A percentile compares a stretch with the other conserved stretches of the same genome.
phyloP scores from a whole-genome alignment of 2,113 vertebrate genomes.

The Deroptyus accipitrinus region DNA sequence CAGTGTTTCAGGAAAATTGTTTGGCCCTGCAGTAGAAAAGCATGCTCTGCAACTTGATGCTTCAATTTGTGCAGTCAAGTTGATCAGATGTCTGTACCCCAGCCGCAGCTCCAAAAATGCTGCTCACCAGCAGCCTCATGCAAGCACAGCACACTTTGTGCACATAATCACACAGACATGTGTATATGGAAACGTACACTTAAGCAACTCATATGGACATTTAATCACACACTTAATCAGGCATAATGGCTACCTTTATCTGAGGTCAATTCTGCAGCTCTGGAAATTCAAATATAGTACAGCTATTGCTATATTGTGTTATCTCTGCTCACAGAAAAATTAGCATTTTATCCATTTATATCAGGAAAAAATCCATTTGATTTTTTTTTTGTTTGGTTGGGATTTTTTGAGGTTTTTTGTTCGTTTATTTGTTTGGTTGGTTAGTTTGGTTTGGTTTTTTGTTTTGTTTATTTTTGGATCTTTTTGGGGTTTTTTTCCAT shows the following conservation, averaged over 20 bases:
- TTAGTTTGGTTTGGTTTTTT: neutral
- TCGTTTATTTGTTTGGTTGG: neutral
- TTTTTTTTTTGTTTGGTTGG: neutral
- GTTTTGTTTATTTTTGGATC: neutral
- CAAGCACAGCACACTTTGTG: neutral
- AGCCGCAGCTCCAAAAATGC: neutral
- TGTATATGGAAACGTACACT: neutral
- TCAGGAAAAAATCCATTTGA: neutral
- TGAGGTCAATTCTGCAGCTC: neutral
- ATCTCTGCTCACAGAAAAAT: neutral
- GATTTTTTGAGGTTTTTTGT: neutral
- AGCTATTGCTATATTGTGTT: neutral
- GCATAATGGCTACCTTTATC: neutral
- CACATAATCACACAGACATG: neutral
- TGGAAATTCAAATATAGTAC: neutral
- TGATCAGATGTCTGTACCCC: neutral
- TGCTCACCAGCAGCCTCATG: neutral
- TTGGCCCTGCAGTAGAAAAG: neutral
- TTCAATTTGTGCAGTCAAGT: neutral
- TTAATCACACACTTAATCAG: neutral
- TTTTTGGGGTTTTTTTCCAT: neutral
- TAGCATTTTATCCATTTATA: neutral
- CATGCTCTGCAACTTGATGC: neutral
- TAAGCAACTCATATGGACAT: neutral
- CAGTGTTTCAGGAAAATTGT: neutral